A percentile compares a stretch with the other conserved stretches of the same genome.
These are phyloP conservation scores for Andrena marginata DNA, from an alignment of 2,888 invertebrate species.

Conservation along the genomic window DNA sequence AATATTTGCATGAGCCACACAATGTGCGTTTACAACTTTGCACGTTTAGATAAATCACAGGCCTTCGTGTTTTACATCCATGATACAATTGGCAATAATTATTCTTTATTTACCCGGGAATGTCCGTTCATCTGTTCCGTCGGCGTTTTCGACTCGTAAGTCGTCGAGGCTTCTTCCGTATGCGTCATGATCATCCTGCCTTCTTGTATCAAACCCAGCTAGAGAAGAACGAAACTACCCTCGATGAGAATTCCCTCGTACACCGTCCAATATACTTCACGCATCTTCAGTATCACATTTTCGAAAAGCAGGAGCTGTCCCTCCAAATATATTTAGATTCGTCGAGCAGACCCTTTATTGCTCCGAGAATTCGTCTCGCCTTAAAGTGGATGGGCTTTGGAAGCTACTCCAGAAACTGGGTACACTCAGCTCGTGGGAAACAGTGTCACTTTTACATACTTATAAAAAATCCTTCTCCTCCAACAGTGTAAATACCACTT, in stretches of 20 bases:
- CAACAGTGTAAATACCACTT: not conserved
- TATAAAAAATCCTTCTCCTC: too few species aligned
- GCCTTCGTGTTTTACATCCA: not conserved
- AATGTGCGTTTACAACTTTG: not conserved
- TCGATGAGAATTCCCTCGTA: slow-evolving; percentile 6
- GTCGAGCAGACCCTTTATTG: not conserved
- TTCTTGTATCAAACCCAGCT: not conserved
- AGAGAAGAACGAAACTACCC: slow-evolving; percentile 17
- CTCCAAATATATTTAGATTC: not conserved
- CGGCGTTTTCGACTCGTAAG: slow-evolving; percentile 64
- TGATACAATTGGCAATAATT: not conserved
- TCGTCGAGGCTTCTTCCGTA: slow-evolving; percentile 60
- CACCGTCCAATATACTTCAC: slow-evolving; percentile 16
- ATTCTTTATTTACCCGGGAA: slow-evolving; percentile 66
- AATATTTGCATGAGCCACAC: too few species aligned
- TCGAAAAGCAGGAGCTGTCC: not conserved
- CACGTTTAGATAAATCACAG: too few species aligned
- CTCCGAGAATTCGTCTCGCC: not conserved
- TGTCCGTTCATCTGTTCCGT: slow-evolving; percentile 70
- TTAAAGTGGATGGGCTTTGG: not conserved
- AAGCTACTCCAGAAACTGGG: not conserved
- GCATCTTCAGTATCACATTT: slow-evolving; percentile 52
- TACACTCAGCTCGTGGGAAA: not conserved
- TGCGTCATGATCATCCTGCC: slow-evolving; percentile 66
- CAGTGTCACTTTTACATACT: not conserved